phyloP scores from a whole-genome alignment of 92 coral and sea anemone species.

The Epizoanthus illoricatus region DNA sequence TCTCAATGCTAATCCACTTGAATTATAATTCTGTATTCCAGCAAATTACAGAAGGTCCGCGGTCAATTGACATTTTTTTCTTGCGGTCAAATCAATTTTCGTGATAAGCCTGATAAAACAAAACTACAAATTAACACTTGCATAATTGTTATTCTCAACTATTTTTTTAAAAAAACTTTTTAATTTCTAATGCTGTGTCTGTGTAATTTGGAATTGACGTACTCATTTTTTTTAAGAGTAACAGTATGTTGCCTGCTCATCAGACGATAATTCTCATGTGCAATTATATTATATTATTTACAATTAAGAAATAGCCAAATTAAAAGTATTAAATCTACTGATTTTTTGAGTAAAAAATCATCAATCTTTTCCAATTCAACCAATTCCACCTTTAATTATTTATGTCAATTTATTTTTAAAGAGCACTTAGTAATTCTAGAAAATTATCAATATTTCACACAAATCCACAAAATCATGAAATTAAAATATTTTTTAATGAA shows the following conservation, averaged over 20 bases:
- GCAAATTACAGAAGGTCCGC: not conserved
- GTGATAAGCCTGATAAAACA: too few species aligned
- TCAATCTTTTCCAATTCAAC: slow-evolving; percentile 18
- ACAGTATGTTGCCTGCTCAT: not conserved
- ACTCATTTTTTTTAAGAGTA: too few species aligned
- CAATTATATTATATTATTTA: not conserved
- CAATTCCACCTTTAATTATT: slow-evolving; percentile 29
- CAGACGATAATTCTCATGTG: not conserved
- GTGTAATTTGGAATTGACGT: too few species aligned
- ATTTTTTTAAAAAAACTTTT: too few species aligned
- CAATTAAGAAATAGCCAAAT: slow-evolving; percentile 1
- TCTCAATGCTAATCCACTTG: slow-evolving; percentile 18
- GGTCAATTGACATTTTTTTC: not conserved
- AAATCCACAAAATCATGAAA: too few species aligned
- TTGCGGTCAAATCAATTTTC: too few species aligned
- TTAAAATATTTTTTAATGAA: too few species aligned
- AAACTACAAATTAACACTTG: too few species aligned
- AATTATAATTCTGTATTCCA: slow-evolving; percentile 3
- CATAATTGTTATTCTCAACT: too few species aligned
- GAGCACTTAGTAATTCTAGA: not conserved
- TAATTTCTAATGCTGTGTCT: too few species aligned
- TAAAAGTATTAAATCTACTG: not conserved
- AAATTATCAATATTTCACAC: not conserved
- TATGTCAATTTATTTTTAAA: not conserved
- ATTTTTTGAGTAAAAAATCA: not conserved